Base-by-base conservation (phyloP, 2,113 vertebrate genomes). In the Excalfactoria chinensis region DNA sequence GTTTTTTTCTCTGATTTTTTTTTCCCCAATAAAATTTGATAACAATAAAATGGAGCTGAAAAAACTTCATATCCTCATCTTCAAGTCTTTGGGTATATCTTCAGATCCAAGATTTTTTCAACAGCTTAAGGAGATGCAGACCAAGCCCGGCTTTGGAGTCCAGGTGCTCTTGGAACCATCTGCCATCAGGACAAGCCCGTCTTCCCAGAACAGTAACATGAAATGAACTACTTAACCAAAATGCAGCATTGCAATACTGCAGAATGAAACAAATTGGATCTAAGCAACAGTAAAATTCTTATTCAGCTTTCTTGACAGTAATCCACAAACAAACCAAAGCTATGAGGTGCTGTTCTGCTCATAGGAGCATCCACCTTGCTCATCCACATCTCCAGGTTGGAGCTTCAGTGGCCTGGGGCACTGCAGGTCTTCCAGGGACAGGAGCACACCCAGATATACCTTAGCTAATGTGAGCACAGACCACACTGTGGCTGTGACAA, bases 291-390 rank as follows among this genome's bases (percentile, higher is more conserved):
- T 22, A 75, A 69, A 46, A 62, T 26, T 26, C 53, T 69, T 58
- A 62, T 15, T 69, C 18, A 53, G 11, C 21, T 49, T 49, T 84
- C 66, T 48, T 14, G 15, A 58, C 21, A 34, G 62, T 49, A 58
- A 67, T 17, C 34, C 41, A 26, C 55, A 76, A 44, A 23, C 49
- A 69, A 56, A 62, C 34, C 28, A 63, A 58, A 66, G 32, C 35
- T 49, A 49, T 2, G 0, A 30, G 7, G 26, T 53, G 22, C 49
- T 86, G 44, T 20, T 28, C 26, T 53, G 28, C 59, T 69, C 43
- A 22, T 0, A 0, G 21, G 18, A 67, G 66, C 43, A 25, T 3
- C 10, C 41, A 41, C 11, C 28, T 21, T 10, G 35, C 56, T 68
- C 48, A 7, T 7, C 17, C 13, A 1, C 15, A 21, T 7, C 56